These are phyloP conservation scores for Anas bahamensis DNA, from an alignment of 2,797 vertebrate genomes.

Conservation along the genomic window DNA sequence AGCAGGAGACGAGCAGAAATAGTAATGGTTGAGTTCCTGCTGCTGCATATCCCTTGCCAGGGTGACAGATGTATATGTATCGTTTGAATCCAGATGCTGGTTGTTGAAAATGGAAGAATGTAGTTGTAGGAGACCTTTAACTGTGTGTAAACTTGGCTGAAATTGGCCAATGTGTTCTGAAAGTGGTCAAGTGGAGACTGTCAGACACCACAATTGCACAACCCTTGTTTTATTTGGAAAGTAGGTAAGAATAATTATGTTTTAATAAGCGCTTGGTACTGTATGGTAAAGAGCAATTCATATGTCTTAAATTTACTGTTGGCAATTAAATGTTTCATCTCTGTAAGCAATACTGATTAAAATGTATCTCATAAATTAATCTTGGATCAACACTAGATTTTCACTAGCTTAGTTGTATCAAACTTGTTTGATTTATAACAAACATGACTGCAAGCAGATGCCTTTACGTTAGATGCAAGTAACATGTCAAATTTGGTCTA, in stretches of 20 bases:
- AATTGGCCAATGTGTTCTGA: background rate
- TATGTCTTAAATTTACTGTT: background rate
- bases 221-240: constrained; percentile 48
- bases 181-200: constrained; percentile 6
- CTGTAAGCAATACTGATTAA: background rate
- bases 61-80: background rate
- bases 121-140: background rate
- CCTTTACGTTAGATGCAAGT: background rate
- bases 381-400: background rate
- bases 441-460: background rate
- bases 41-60: background rate
- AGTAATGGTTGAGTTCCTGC: background rate
- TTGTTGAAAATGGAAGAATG: constrained; percentile 5
- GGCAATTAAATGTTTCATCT: constrained; percentile 26
- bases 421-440: background rate
- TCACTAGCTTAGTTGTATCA: background rate
- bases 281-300: background rate
- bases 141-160: background rate
- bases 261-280: background rate
- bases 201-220: background rate
- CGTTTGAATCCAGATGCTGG: background rate
- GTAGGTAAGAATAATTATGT: background rate
- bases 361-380: background rate
- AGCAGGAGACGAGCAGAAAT: background rate
- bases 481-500: background rate